phyloP scores from a whole-genome alignment of 2,888 invertebrate species.

The Sussaba pulchella region DNA sequence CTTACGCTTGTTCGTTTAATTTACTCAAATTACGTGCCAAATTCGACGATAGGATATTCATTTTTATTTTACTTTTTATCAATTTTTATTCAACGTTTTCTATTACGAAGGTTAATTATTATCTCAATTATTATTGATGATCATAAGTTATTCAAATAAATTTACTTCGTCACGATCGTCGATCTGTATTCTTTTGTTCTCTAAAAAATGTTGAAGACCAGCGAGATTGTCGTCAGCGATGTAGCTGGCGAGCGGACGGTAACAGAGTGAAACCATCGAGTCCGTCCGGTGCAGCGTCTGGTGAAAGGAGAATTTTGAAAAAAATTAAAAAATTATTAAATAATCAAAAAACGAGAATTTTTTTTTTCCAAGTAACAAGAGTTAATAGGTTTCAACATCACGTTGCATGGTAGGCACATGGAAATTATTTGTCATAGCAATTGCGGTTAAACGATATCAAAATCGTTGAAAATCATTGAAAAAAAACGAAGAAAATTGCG shows the following conservation, averaged over 20 bases:
- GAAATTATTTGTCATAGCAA: constrained; percentile 46
- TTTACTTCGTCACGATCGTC: constrained; percentile 95
- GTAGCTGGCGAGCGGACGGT: constrained; percentile 92
- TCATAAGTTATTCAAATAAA: not conserved
- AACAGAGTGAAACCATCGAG: constrained; percentile 96
- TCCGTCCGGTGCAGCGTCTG: constrained; percentile 95
- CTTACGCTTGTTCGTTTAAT: too few relatives aligned
- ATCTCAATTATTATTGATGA: too few relatives aligned
- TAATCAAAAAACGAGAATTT: too few relatives aligned
- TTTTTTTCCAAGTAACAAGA: not conserved
- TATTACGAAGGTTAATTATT: too few relatives aligned
- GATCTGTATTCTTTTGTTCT: constrained; percentile 92
- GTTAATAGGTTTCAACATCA: constrained; percentile 29
- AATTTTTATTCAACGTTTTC: too few relatives aligned
- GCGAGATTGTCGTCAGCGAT: constrained; percentile 92
- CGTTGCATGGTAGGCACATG: constrained; percentile 30
- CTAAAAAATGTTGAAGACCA: constrained; percentile 92
- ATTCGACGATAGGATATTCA: constrained; percentile 6
- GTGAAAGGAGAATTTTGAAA: constrained; percentile 74
- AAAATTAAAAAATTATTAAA: constrained; percentile 32
- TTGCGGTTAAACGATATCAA: constrained; percentile 40
- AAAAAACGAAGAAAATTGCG: constrained; percentile 45
- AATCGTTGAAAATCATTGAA: constrained; percentile 24
- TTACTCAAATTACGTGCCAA: not conserved
- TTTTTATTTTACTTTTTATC: too few relatives aligned